Base-by-base conservation (phyloP, 2,888 invertebrate genomes). In the Drosophila hamatofila region DNA sequence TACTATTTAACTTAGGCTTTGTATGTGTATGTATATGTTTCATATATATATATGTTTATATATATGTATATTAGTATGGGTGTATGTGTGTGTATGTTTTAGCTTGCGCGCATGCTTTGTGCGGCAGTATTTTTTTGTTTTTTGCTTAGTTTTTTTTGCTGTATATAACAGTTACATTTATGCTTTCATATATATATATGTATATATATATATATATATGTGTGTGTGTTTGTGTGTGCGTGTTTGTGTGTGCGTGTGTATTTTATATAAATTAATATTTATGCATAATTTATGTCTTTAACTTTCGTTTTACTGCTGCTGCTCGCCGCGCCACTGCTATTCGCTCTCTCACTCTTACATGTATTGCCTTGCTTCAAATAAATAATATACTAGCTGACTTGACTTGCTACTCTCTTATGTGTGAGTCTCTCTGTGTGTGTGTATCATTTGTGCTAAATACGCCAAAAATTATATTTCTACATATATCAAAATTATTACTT, bases 211-310 rank as follows among this genome's bases (percentile, higher is more conserved):
- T n/a, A n/a, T n/a, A n/a, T n/a, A n/a, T n/a, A n/a, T 70, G 55
- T 72, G n/a, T 27, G 33, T n/a, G 30, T 68, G 27, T 65, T 30
- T 64, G 33, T 70, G 55, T 72, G n/a, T 27, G 33, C 11, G 30
- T 68, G 27, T 65, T 30, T 64, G 33, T 62, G 52, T 56, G 56
- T 58, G 33, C 21, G 49, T 54, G 49, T 72, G 57, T 75, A 37
- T 62, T 63, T 78, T 69, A 80, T 88, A 88, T 87, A 85, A 88
- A 85, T 89, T 89, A 88, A 87, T 72, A 80, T 88, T 88, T 87
- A 87, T 80, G 89, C 89, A 87, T 90, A 90, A 83, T 81, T 90
- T 86, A 87, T 90, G 86, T 88, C 87, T 88, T 90, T 89, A 88
- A 85, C 72, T 77, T 88, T 89, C 89, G 88, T 88, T 84, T 52